Evolutionary conservation across 2,888 invertebrate genomes (phyloP), one percentile per base, ranked within the genome.

Genomic region (Lycia hirtaria): DNA sequence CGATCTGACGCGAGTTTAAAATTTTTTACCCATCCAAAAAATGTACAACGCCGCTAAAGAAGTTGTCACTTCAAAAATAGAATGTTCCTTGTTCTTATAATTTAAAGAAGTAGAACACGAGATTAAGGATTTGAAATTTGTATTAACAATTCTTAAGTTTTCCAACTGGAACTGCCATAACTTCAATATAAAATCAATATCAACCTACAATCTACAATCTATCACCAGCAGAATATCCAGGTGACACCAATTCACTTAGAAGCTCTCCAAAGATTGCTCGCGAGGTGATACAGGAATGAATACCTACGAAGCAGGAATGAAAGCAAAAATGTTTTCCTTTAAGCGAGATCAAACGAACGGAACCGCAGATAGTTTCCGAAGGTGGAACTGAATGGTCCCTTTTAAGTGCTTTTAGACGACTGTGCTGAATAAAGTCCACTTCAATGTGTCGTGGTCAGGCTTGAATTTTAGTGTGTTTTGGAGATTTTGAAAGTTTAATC

Each of bases 181-280:
- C n/a, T n/a, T n/a, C n/a, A n/a, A n/a, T n/a, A n/a, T n/a, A 10
- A 15, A 43, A 26, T 10, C 26, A 43, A 9, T 12, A 17, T 33
- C 14, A 19, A 19, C 17, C 9, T 35, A 12, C 7, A 4, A 14
- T 14, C 32, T 14, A 32, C 32, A 32, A 37, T 14, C 17, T 10
- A n/a, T 10, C 14, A 14, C 33, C 4, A 37, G 24, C n/a, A n/a
- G 14, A 22, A 30, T 3, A 33, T 22, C 45, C 45, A 12, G 33
- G 40, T 51, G 20, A 47, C 35, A 6, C 17, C 51, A 57, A 57
- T 52, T 47, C 43, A 52, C 56, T 57, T 30, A 57, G 33, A 20
- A 22, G 14, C 28, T 56, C 47, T 48, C 37, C 12, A 20, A 35
- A 57, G 57, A 57, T 56, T 41, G 38, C 47, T 33, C 12, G 24